A percentile compares a stretch with the other conserved stretches of the same genome.
Evolutionary conservation across 53 echinoderm and acorn worm species (phyloP).

Genomic region (Crossaster papposus): DNA sequence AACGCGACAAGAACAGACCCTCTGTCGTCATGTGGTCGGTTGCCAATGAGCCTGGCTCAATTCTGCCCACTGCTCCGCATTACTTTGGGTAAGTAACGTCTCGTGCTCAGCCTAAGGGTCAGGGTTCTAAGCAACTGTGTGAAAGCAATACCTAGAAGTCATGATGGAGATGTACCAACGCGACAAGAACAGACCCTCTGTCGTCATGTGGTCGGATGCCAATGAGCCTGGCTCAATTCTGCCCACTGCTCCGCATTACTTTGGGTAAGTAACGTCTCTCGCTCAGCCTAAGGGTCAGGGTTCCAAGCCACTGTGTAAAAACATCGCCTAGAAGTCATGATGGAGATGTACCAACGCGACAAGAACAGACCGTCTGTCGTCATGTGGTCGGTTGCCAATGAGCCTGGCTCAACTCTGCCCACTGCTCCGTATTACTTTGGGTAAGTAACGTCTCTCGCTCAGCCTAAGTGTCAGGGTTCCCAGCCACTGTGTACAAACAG

Average conservation of each 20-base stretch:
- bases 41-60: conserved; percentile 87
- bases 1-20: conserved; percentile 92
- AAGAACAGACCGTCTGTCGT: conserved; percentile 94
- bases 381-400: conserved; percentile 99
- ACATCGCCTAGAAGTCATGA: conserved; percentile 91
- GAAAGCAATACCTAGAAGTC: conserved; percentile 75
- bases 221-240: conserved; percentile 80
- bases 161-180: conserved; percentile 91
- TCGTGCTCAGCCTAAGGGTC: too few relatives aligned
- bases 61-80: conserved; percentile 58
- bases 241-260: conserved; percentile 74
- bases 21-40: conserved; percentile 99
- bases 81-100: conserved; percentile 79
- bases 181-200: conserved; percentile 93
- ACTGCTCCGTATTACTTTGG: conserved; percentile 80
- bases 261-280: conserved; percentile 64
- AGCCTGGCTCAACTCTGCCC: conserved; percentile 68
- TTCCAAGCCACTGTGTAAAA: too few relatives aligned
- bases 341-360: conserved; percentile 86
- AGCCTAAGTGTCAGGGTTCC: too few relatives aligned
- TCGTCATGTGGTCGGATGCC: conserved; percentile 99
- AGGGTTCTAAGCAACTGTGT: too few relatives aligned
- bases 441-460: conserved; percentile 62
- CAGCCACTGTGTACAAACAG: too few relatives aligned
- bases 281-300: too few relatives aligned